Evolutionary conservation across 1,140 invertebrate genomes (phyloP), one percentile per base, ranked within the genome.

Genomic region (Apis florea): DNA sequence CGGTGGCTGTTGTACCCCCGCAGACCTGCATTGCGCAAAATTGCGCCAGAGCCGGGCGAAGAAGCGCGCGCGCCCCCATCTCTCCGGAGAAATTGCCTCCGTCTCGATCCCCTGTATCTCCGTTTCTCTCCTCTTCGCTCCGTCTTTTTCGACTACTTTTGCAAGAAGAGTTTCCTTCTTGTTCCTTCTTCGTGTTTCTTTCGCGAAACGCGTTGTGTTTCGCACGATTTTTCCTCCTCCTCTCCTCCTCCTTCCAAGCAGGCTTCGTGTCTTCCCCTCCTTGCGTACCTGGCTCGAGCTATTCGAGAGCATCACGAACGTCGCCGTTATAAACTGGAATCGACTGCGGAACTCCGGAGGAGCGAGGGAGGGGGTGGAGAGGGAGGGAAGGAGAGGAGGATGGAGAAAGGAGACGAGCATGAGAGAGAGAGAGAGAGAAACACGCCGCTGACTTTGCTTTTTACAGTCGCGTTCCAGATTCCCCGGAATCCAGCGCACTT

Each of bases 21-120:
- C 82, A 86, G 85, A 89, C 90, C n/a, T 88, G 90, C 90, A 90
- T 90, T 90, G 89, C 88, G 90, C 89, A 90, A 91, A 90, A 90
- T 90, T 90, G 89, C 89, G 81, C 40, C 85, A 84, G 11, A n/a
- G n/a, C 40, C 26, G 71, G 13, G 31, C 63, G 78, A 82, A 78
- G 78, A 84, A 83, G 83, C n/a, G 56, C 49, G n/a, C n/a, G 59
- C 56, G 19, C 54, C 66, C 49, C 61, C n/a, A 66, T 76, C 70
- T 58, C 74, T n/a, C 82, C 71, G 79, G 77, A 86, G 78, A 89
- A 87, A 89, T 85, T 85, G 26, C 64, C 17, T 68, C 12, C n/a
- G n/a, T 4, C 4, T 5, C 19, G 26, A 40, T 68, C 9, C 10
- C 10, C 26, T 15, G 40, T n/a, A n/a, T 40, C 69, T 24, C 9